Percentiles rank a stretch among this genome's conserved stretches.
Conservation (phyloP, 37 sponge, comb jelly and placozoan genomes). For the Geodia barretti region DNA sequence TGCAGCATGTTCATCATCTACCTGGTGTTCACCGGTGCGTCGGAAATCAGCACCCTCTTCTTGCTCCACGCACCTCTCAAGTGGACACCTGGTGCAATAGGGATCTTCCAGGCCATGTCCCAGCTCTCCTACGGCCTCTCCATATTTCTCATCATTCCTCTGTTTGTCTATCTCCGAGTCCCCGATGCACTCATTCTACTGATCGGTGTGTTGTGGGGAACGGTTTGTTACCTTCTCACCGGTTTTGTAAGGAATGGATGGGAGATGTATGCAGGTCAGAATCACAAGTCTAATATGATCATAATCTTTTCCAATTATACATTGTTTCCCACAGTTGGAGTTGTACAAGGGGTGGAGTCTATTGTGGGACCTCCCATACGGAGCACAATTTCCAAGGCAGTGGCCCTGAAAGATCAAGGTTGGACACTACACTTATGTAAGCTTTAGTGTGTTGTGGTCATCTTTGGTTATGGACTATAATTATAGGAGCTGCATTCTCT, state of each 20-base stretch:
- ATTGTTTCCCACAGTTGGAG: slow-evolving; percentile 10
- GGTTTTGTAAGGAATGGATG: not conserved
- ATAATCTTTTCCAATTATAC: no score
- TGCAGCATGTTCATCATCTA: slow-evolving; percentile 10
- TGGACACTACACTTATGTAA: not conserved
- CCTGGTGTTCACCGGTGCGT: not conserved
- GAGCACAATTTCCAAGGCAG: slow-evolving; percentile 12
- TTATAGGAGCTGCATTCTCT: slow-evolving; percentile 3
- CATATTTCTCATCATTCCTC: not conserved
- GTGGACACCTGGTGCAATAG: slow-evolving; percentile 2
- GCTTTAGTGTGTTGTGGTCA: no score
- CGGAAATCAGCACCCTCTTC: slow-evolving; percentile 5
- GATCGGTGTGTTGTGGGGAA: not conserved
- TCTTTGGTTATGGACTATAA: not conserved
- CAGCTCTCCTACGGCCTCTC: not conserved
- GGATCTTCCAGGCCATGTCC: slow-evolving; percentile 7
- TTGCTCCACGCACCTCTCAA: not conserved
- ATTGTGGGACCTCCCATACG: not conserved
- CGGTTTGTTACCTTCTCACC: not conserved
- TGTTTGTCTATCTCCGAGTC: not conserved
- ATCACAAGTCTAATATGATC: no score
- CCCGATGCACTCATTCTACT: slow-evolving; percentile 5
- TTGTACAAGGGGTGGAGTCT: not conserved
- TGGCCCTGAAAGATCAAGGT: slow-evolving; percentile 10
- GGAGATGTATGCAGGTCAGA: slow-evolving; percentile 5